Base-by-base conservation (phyloP, 2,888 invertebrate species). In the Mythimna pallens region DNA sequence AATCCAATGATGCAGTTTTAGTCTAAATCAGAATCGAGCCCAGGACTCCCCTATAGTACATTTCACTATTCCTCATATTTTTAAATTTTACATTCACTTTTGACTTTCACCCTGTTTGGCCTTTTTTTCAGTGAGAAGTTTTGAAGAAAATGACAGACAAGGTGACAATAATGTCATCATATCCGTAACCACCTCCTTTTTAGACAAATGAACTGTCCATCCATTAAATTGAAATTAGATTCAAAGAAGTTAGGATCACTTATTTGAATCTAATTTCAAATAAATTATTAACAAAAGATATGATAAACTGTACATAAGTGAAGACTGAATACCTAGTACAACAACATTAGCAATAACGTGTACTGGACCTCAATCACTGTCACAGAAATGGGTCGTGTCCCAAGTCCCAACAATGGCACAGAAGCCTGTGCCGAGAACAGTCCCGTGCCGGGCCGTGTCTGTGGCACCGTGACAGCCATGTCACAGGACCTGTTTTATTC, bases 381-480 rank as follows among this genome's bases (percentile, higher is more conserved):
- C 79, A 77, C 43, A 66, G 73, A 86, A 82, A 73, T 86, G 67
- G 87, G 84, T 86, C 86, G 73, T 55, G 71, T 79, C 62, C 80
- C 72, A 62, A 65, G 66, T 63, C 52, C 52, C 64, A 73, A 87
- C 81, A 77, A 73, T 74, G 55, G 81, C 52, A 73, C 63, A 72
- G 71, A 73, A 71, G 81, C 77, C 76, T 78, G 61, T 82, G 78
- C 65, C 52, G 64, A 63, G 64, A 72, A 79, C 76, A 43, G 65
- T 25, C n/a, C 76, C 78, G 66, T 22, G 68, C n/a, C 74, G 62
- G 22, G 73, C 73, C 77, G 70, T 63, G 71, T n/a, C 65, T 34
- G n/a, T 73, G 83, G 74, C 85, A 69, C 63, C 34, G 58, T 85
- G 73, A 75, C 76, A 86, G 70, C 72, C 70, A 30, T 78, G 74